Percentiles rank a stretch among this genome's conserved stretches.
Conservation (phyloP, 2,113 vertebrate species). For the Sprattus sprattus region DNA sequence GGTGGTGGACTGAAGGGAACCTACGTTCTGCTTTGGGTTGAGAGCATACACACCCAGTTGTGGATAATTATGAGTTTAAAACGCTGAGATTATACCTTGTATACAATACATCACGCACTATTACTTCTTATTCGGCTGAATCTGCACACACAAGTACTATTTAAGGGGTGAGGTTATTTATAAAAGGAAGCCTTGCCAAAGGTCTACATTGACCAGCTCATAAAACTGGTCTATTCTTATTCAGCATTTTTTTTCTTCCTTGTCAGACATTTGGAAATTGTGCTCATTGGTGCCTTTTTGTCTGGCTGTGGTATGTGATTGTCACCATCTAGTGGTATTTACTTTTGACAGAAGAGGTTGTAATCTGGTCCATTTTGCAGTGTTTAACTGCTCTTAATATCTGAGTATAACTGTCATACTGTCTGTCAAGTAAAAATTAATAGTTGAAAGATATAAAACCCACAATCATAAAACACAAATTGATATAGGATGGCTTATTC, state of each 20-base stretch:
- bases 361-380: not conserved
- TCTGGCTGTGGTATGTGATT: not conserved
- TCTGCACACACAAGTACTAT: not conserved
- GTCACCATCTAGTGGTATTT: constrained; percentile 2
- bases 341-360: not conserved
- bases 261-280: not conserved
- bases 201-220: not conserved
- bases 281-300: not conserved
- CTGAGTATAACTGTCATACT: not conserved
- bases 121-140: not conserved
- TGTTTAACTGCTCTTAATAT: not conserved
- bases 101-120: not conserved
- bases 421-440: not conserved
- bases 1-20: not conserved
- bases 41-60: not conserved
- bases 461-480: too few relatives aligned
- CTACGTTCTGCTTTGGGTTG: not conserved
- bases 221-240: not conserved
- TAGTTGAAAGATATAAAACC: too few relatives aligned
- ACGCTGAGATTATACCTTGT: not conserved
- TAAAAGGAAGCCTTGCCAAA: not conserved
- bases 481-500: too few relatives aligned
- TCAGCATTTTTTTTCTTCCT: not conserved
- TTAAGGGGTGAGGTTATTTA: not conserved
- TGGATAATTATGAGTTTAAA: not conserved